Evolutionary conservation across 2,113 vertebrate genomes (phyloP).

Genomic region (Mastomys natalensis): DNA sequence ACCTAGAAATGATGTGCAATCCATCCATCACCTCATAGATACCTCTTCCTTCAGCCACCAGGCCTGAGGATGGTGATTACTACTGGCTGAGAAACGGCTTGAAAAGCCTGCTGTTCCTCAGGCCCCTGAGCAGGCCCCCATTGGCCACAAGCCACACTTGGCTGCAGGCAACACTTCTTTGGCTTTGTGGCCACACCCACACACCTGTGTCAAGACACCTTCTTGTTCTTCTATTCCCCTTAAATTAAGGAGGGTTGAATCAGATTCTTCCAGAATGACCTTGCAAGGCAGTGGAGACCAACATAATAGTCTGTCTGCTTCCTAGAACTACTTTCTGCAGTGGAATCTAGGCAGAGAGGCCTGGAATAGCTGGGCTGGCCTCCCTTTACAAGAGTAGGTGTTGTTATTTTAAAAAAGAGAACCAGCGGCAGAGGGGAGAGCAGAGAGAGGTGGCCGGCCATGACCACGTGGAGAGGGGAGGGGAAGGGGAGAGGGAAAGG

Average conservation of each 20-base stretch:
- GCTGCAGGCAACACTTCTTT: neutral
- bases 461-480: no score
- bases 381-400: neutral
- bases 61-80: neutral
- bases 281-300: neutral
- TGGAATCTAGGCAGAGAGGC: neutral
- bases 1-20: neutral
- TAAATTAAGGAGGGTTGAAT: neutral
- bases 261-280: neutral
- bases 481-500: no score
- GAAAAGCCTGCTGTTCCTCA: neutral
- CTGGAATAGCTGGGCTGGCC: neutral
- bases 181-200: neutral
- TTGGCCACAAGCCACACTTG: rapidly evolving
- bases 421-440: no score
- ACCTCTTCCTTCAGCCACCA: neutral
- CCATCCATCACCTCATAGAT: neutral
- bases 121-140: neutral
- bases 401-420: no score
- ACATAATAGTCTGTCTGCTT: neutral
- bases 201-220: no score
- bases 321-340: neutral
- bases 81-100: neutral
- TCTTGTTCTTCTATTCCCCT: neutral
- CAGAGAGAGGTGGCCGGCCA: no score